A percentile compares a stretch with the other conserved stretches of the same genome.
phyloP scores from a whole-genome alignment of 2,888 invertebrate genomes.

The Hemithea aestivaria region DNA sequence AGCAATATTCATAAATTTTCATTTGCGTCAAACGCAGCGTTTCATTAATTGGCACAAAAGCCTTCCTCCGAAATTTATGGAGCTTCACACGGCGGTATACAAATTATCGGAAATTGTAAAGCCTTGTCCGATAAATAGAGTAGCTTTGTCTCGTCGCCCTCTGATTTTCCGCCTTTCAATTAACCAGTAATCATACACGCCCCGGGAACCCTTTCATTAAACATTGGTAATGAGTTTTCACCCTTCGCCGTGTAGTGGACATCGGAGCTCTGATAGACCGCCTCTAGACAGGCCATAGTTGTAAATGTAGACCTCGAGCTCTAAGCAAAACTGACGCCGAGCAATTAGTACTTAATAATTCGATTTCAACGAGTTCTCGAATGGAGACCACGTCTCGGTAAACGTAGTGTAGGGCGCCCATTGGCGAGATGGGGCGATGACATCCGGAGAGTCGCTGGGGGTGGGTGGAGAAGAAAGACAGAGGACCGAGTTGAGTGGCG shows the following conservation, averaged over 20 bases:
- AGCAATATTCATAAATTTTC: conserved; percentile 11
- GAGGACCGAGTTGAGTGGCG: too few relatives aligned
- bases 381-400: too few relatives aligned
- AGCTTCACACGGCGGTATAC: conserved; percentile 9
- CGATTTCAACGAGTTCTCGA: too few relatives aligned
- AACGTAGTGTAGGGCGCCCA: too few relatives aligned
- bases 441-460: too few relatives aligned
- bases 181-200: conserved; percentile 76
- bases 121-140: conserved; percentile 46
- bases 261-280: conserved; percentile 61
- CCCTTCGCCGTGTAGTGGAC: conserved; percentile 72
- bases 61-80: conserved; percentile 9
- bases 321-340: too few relatives aligned
- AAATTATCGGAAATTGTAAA: conserved; percentile 25
- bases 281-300: too few relatives aligned
- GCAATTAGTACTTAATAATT: too few relatives aligned
- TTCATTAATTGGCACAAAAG: conserved; percentile 17
- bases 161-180: conserved; percentile 74
- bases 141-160: conserved; percentile 59
- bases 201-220: conserved; percentile 73
- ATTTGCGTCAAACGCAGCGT: conserved; percentile 22
- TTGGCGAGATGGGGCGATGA: too few relatives aligned
- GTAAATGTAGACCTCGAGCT: too few relatives aligned
- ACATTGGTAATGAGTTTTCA: conserved; percentile 75
- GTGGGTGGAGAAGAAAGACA: too few relatives aligned